Percentiles rank a stretch among this genome's conserved stretches.
Conservation (phyloP, 2,797 vertebrate species). For the Pangasius sanitwongsei region DNA sequence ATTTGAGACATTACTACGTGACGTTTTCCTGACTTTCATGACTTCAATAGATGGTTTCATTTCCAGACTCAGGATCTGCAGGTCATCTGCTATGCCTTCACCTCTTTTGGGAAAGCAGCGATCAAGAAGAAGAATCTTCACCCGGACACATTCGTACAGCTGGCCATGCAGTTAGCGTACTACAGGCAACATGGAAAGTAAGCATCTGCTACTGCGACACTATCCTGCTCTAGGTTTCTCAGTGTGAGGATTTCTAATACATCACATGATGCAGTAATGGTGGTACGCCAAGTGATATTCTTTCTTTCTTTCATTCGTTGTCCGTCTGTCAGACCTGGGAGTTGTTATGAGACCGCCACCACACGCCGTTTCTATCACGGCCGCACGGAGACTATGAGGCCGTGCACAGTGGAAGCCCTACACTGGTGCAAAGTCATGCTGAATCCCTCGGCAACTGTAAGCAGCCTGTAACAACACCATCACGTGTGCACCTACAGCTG, state of each 20-base stretch:
- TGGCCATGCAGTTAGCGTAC: constrained; percentile 91
- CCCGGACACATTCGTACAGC: constrained; percentile 92
- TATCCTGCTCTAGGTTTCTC: background rate
- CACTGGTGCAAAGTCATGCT: constrained; percentile 89
- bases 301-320: background rate
- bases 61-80: constrained; percentile 83
- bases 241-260: background rate
- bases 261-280: background rate
- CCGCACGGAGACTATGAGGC: constrained; percentile 91
- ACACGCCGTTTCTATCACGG: constrained; percentile 93
- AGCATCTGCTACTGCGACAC: constrained; percentile 29
- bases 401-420: constrained; percentile 86
- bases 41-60: constrained; percentile 23
- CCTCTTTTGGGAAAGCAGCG: constrained; percentile 86
- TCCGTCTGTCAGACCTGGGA: constrained; percentile 78
- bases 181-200: constrained; percentile 85
- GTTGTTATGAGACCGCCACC: constrained; percentile 94
- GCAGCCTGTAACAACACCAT: constrained; percentile 35
- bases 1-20: background rate
- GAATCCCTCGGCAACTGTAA: constrained; percentile 78
- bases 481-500: background rate
- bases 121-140: constrained; percentile 87
- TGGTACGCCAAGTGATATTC: background rate
- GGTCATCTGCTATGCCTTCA: constrained; percentile 82
- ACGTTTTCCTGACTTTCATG: background rate